phyloP scores from a whole-genome alignment of 1,140 invertebrate species.

The Brachionus koreanus region DNA sequence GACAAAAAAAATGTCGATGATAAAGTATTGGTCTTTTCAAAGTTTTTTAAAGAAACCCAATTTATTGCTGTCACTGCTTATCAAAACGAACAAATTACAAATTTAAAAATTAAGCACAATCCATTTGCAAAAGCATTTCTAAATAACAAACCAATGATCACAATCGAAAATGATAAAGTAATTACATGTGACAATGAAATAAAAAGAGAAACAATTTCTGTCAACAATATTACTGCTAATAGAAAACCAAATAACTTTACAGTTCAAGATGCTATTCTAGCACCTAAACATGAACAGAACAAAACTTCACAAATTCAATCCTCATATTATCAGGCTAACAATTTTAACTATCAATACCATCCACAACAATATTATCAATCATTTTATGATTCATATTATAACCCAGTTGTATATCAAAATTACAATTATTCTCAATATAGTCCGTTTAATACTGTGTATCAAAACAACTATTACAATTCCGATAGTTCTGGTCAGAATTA shows the following conservation, averaged over 20 bases:
- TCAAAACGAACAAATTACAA: slow-evolving; percentile 57
- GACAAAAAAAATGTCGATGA: slow-evolving; percentile 54
- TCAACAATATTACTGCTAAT: neutral
- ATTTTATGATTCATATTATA: neutral
- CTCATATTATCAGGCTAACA: neutral
- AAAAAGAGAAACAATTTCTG: neutral
- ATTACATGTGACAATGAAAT: neutral
- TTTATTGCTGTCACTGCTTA: slow-evolving; percentile 75
- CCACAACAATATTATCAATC: neutral
- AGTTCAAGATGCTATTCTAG: neutral
- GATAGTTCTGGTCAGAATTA: neutral
- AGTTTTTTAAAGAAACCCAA: slow-evolving; percentile 98
- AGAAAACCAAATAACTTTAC: neutral
- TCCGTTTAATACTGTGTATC: neutral
- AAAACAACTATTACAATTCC: neutral
- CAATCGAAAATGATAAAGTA: slow-evolving; percentile 20
- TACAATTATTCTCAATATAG: slow-evolving; percentile 3
- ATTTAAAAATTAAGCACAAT: slow-evolving; percentile 46
- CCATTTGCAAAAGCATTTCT: slow-evolving; percentile 47
- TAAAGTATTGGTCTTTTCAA: slow-evolving; percentile 73
- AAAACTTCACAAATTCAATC: neutral
- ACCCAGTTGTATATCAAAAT: neutral
- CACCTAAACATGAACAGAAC: neutral
- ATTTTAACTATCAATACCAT: neutral
- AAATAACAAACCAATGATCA: slow-evolving; percentile 37